phyloP scores from a whole-genome alignment of 2,113 vertebrate species.

The Lota lota region DNA sequence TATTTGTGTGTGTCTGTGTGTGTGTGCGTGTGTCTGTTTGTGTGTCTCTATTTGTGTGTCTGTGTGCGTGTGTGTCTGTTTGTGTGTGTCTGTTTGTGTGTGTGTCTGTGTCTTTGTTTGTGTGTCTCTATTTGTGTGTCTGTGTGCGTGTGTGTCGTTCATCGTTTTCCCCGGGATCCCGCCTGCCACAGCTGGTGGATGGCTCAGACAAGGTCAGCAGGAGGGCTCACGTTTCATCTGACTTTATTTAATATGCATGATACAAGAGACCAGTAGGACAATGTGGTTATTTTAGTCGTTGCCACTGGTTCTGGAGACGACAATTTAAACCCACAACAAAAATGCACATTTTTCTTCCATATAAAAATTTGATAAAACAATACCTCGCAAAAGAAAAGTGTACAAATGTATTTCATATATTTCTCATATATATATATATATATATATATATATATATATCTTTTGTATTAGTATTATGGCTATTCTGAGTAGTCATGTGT shows the following conservation, averaged over 20 bases:
- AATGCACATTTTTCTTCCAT: conserved; percentile 30
- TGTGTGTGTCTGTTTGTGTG: no score
- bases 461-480: conserved; percentile 17
- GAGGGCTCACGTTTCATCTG: conserved; percentile 29
- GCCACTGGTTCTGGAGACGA: conserved; percentile 47
- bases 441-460: conserved; percentile 7
- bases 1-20: no score
- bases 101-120: no score
- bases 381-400: conserved; percentile 24
- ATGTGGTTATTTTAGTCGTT: conserved; percentile 19
- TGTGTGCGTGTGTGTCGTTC: no score
- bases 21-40: no score
- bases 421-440: conserved; percentile 3
- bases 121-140: no score
- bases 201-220: conserved; percentile 40
- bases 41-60: no score
- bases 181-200: conserved; percentile 10
- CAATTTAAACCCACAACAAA: conserved; percentile 36
- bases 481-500: conserved; percentile 26
- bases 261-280: conserved; percentile 60
- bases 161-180: no score
- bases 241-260: conserved; percentile 70
- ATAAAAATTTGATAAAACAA: conserved; percentile 45
- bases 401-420: conserved; percentile 25
- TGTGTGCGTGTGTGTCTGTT: no score